These are phyloP conservation scores for Salminus brasiliensis DNA, from an alignment of 2,113 vertebrate genomes.

Conservation along the genomic window DNA sequence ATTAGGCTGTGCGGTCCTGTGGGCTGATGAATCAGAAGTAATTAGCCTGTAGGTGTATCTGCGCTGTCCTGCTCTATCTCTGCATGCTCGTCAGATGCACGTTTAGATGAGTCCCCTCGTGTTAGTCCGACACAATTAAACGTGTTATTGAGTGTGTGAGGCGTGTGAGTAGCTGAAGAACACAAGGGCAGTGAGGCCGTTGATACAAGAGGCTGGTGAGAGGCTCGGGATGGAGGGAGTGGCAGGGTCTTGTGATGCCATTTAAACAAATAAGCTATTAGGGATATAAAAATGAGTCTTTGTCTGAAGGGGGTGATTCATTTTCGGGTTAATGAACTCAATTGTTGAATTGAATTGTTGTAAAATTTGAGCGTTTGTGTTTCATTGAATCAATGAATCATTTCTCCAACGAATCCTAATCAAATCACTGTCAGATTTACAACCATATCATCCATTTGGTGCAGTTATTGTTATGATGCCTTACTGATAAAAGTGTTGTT, in stretches of 20 bases:
- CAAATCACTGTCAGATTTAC: no score
- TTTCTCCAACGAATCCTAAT: no score
- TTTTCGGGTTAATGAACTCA: no score
- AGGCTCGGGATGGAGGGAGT: not conserved
- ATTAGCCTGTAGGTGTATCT: constrained; percentile 52
- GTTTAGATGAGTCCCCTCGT: constrained; percentile 41
- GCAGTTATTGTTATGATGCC: no score
- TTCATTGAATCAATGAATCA: no score
- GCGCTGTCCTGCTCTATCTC: constrained; percentile 27
- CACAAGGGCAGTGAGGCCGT: not conserved
- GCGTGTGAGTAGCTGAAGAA: not conserved
- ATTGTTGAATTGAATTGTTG: no score
- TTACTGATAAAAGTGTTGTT: no score
- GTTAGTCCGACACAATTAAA: constrained; percentile 47
- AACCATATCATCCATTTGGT: no score
- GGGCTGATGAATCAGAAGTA: constrained; percentile 45
- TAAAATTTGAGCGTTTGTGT: no score
- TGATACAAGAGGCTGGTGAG: not conserved
- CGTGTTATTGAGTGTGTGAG: constrained; percentile 22
- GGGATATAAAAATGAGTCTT: no score
- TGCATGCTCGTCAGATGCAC: constrained; percentile 27
- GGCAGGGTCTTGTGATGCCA: not conserved
- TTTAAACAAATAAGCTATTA: no score
- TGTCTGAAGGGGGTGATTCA: no score
- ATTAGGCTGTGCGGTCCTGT: constrained; percentile 27